These are phyloP conservation scores for Dendrophyllia cribrosa DNA, from an alignment of 64 coral and sea anemone genomes.

Conservation along the genomic window DNA sequence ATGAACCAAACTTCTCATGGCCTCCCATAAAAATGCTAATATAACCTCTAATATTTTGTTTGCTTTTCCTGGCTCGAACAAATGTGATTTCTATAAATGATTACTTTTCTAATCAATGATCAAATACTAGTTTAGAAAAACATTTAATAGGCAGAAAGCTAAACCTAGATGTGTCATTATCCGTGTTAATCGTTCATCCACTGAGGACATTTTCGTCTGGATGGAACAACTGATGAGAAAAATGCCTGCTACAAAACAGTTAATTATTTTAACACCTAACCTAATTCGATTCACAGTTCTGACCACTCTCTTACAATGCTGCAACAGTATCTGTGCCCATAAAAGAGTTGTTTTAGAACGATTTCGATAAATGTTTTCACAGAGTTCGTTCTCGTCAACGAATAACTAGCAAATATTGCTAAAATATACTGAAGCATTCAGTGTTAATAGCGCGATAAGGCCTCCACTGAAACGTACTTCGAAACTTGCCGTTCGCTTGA, in stretches of 20 bases:
- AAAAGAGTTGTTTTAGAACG: background rate
- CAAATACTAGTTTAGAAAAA: conserved; percentile 7
- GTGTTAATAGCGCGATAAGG: background rate
- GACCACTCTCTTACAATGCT: background rate
- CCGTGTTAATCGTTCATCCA: conserved; percentile 13
- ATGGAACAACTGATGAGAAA: conserved; percentile 5
- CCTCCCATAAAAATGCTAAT: background rate
- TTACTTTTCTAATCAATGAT: conserved; percentile 15
- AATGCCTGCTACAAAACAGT: conserved; percentile 19
- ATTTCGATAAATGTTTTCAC: background rate
- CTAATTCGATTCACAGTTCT: background rate
- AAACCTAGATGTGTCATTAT: background rate
- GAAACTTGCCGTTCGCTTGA: background rate
- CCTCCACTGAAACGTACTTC: background rate
- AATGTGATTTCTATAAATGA: conserved; percentile 21
- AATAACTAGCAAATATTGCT: conserved; percentile 30
- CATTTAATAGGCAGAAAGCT: background rate
- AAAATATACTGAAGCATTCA: conserved; percentile 1
- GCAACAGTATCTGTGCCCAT: background rate
- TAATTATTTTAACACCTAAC: conserved; percentile 52
- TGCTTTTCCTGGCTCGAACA: background rate
- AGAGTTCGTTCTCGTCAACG: background rate
- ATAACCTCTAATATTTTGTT: background rate
- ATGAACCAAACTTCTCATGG: background rate
- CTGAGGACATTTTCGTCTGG: background rate